Percentiles rank a stretch among this genome's conserved stretches.
phyloP scores from a whole-genome alignment of 2,797 vertebrate species.

The Cichlasoma orientale region DNA sequence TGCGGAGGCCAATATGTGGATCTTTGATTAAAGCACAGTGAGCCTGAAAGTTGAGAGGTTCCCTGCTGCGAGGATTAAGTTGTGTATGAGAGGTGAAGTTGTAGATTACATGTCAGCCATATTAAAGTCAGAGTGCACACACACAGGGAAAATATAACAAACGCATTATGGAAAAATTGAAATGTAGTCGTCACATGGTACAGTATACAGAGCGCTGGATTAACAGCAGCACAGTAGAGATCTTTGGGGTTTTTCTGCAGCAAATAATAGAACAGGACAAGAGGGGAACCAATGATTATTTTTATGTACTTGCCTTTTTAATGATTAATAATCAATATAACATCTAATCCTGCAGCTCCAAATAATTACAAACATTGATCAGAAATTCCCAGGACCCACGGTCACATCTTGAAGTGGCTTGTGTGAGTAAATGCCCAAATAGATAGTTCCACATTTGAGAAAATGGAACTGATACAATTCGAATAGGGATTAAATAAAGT shows the following conservation, averaged over 20 bases:
- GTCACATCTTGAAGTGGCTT: background rate
- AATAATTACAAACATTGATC: background rate
- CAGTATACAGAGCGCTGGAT: background rate
- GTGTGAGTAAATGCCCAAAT: background rate
- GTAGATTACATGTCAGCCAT: conserved; percentile 23
- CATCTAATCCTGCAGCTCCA: background rate
- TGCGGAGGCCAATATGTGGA: conserved; percentile 45
- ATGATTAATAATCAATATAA: background rate
- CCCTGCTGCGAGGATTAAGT: conserved; percentile 48
- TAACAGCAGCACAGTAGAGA: background rate
- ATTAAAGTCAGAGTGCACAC: background rate
- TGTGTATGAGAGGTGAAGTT: conserved; percentile 23
- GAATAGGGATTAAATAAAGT: background rate
- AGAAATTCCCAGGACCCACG: background rate
- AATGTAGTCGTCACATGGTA: too few relatives aligned
- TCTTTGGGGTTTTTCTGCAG: background rate
- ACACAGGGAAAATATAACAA: background rate
- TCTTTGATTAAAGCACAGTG: conserved; percentile 63
- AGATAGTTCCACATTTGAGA: background rate
- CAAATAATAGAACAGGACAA: background rate
- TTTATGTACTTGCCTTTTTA: background rate
- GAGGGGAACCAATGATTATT: rapidly evolving
- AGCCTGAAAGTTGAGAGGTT: conserved; percentile 49
- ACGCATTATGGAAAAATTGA: background rate
- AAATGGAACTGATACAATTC: background rate